Evolutionary conservation across 2,113 vertebrate species (phyloP), one percentile per base, ranked within the genome.

Genomic region (Eolophus roseicapilla): DNA sequence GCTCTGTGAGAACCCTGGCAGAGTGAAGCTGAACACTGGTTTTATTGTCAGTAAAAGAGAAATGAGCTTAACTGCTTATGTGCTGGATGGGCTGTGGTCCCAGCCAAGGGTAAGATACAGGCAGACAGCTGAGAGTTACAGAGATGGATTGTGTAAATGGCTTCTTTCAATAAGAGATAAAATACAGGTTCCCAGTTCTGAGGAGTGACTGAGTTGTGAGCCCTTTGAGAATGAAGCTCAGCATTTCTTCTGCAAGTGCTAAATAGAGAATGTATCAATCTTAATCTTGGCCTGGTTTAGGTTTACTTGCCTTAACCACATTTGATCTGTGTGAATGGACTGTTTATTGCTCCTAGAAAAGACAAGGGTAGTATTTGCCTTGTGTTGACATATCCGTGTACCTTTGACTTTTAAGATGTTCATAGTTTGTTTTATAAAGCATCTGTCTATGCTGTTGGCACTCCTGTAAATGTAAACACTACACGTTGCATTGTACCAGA

Each of bases 291-390:
- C 55, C 43, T 69, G 12, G 31, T 92, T 95, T 82, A 88, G 67
- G n/a, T 92, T 96, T 93, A 64, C 95, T 86, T 93, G 59, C 39
- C 60, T 89, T 94, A 96, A 94, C 49, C 53, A 49, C 27, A 17
- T 82, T 69, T 91, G 67, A 75, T 84, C 78, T 69, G 46, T 68
- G 80, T 74, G 50, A 88, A 96, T 35, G 59, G 44, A 50, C 31
- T 83, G 62, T 84, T 95, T 76, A 82, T 92, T 88, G 73, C 77
- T 77, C 70, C 81, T 87, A 76, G 84, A 55, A 37, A 82, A 94
- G 79, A 31, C 21, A 74, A 60, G 17, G 24, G 46, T 55, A 86
- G 21, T 43, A 37, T 86, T 86, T 93, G 74, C 73, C 69, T 64
- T n/a, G 33, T 78, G 33, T 71, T 90, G 68, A 55, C 50, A 57